phyloP scores from a whole-genome alignment of 2,113 vertebrate genomes.

The Ardeotis arabs region DNA sequence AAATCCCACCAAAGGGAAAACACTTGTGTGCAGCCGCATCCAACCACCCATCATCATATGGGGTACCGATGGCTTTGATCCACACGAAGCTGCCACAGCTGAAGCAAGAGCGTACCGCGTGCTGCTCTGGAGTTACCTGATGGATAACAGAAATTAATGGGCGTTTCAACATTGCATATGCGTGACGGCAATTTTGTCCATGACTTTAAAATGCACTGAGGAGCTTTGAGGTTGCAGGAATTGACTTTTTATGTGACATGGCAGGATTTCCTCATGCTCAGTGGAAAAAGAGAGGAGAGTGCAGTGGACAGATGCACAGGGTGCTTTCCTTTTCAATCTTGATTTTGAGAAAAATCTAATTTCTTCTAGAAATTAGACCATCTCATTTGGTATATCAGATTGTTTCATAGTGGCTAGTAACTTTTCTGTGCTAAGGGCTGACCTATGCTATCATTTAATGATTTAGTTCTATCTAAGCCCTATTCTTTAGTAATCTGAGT shows the following conservation, averaged over 20 bases:
- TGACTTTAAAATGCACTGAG: neutral
- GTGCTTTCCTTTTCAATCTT: neutral
- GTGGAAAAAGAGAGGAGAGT: neutral
- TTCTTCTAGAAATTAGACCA: neutral
- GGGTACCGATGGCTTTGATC: accelerated
- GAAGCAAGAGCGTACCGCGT: neutral
- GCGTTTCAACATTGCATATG: neutral
- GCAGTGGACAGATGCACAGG: neutral
- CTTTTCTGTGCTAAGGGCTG: neutral
- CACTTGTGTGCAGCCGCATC: accelerated
- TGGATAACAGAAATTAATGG: neutral
- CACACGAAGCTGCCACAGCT: accelerated
- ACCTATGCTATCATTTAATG: neutral
- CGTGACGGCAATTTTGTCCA: accelerated
- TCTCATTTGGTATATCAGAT: neutral
- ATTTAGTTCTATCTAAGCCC: neutral
- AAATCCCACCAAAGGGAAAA: neutral
- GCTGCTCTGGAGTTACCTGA: neutral
- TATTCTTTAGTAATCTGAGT: neutral
- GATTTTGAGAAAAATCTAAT: neutral
- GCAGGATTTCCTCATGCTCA: neutral
- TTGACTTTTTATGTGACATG: neutral
- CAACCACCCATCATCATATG: accelerated
- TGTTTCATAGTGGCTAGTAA: neutral
- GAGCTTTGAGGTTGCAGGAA: neutral